Evolutionary conservation across 2,888 invertebrate genomes (phyloP), one percentile per base, ranked within the genome.

Genomic region (Cephus spinipes): DNA sequence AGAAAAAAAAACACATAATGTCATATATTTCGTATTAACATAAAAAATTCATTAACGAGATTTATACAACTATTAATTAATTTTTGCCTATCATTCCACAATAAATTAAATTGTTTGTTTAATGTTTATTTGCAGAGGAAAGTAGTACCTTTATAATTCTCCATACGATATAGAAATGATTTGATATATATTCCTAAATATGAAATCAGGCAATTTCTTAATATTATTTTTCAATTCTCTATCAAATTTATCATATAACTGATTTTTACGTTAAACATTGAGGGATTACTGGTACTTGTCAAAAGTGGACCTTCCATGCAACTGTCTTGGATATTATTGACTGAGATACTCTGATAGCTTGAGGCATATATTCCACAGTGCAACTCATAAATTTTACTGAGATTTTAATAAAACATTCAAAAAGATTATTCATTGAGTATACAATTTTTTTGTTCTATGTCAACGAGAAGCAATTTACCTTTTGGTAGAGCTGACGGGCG

Each of bases 381-480:
- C 2, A 55, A 9, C 23, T 23, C 23, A 23, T 23, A 23, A 15
- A 55, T 2, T 55, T 9, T 23, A 55, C 55, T 23, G 55, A 55
- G 55, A 55, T 55, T 55, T 55, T 55, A 23, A 55, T 55, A 9
- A 55, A 55, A 55, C 9, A 23, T 55, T 55, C 23, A 9, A 4
- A 55, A 55, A 55, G 23, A 55, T 55, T 55, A 9, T 55, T 55
- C 9, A 9, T 80, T 81, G 68, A 31, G 74, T 68, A 68, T 77
- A 84, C 82, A 81, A 74, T 79, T 83, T 73, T 79, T 73, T 75
- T 79, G 76, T 75, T 80, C 83, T 80, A 82, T 84, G 85, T 87
- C 80, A 74, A 79, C 23, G 31, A 36, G 73, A 81, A 40, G 76
- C 81, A 73, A 68, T 83, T 86, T 86, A 89, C 88, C 88, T 88